Evolutionary conservation across 2,888 invertebrate species (phyloP), one percentile per base, ranked within the genome.

Genomic region (Tipula vernalis): DNA sequence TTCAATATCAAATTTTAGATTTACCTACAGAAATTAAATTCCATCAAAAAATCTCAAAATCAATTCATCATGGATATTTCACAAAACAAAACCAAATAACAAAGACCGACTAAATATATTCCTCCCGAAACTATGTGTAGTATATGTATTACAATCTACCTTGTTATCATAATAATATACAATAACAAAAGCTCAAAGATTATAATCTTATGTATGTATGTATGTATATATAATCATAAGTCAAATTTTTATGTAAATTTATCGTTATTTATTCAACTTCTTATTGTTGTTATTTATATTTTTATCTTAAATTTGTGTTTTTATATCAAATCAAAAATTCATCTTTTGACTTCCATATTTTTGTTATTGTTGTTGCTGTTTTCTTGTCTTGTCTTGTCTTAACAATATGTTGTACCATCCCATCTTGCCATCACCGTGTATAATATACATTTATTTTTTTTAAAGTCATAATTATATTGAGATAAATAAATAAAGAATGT

Each of bases 191-290:
- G 10, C 28, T 12, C 0, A 28, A 28, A 71, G 71, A 71, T 71
- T 71, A 71, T 71, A 28, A 71, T 71, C 71, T 71, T 71, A 71
- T 28, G 10, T 18, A 71, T 51, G 0, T 10, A 44, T 44, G 2
- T 44, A 12, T 8, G 10, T n/a, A 15, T 71, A 28, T 71, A 71
- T 71, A 71, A 57, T 57, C 15, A 57, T 57, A 28, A 71, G 71
- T 71, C 71, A 71, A 71, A 71, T 71, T 71, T 71, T 71, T 71
- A 71, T 71, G 71, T 71, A 71, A 71, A 71, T 71, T 71, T 71
- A 28, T 71, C 10, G 71, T 71, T 71, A 28, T 71, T 71, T 71
- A 71, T 71, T 28, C 71, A 71, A 71, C 71, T 71, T 71, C 71
- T 71, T 71, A 71, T 71, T 71, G 28, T 71, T 71, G 71, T 71